phyloP scores from a whole-genome alignment of 2,113 vertebrate genomes.

The Lichenostomus cassidix region DNA sequence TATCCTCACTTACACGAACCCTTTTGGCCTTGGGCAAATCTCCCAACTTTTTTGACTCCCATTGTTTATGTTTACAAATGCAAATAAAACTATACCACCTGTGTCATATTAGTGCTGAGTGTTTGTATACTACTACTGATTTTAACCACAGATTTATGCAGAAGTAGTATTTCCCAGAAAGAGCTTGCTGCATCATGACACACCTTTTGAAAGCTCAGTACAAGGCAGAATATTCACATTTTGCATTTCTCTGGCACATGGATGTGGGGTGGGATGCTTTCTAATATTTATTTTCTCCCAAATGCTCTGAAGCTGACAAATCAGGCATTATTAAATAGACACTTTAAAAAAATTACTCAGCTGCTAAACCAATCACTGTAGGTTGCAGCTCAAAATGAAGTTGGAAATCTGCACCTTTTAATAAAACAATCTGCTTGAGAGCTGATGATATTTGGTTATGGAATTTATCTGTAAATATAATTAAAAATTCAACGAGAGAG shows the following conservation, averaged over 20 bases:
- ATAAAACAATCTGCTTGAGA: slow-evolving; percentile 69
- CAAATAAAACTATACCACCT: background rate
- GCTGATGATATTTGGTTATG: slow-evolving; percentile 67
- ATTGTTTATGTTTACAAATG: background rate
- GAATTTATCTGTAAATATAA: slow-evolving; percentile 82
- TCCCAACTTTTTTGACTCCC: background rate
- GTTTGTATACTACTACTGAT: background rate
- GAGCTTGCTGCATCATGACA: background rate
- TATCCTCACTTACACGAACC: background rate
- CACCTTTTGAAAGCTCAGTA: background rate
- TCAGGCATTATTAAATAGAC: slow-evolving; percentile 55
- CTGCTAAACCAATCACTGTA: slow-evolving; percentile 60
- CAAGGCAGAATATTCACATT: background rate
- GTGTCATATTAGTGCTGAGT: background rate
- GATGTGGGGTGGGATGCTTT: background rate
- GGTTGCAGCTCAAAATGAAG: slow-evolving; percentile 45
- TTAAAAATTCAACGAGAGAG: slow-evolving; percentile 75
- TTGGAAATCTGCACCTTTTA: slow-evolving; percentile 61
- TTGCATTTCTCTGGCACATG: background rate
- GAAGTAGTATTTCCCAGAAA: background rate
- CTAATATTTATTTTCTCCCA: slow-evolving; percentile 40
- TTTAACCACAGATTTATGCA: background rate
- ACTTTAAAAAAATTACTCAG: slow-evolving; percentile 55
- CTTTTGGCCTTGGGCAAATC: background rate
- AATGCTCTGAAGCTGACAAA: slow-evolving; percentile 47